Base-by-base conservation (phyloP, 2,797 vertebrate species). In the Meda fulgida region DNA sequence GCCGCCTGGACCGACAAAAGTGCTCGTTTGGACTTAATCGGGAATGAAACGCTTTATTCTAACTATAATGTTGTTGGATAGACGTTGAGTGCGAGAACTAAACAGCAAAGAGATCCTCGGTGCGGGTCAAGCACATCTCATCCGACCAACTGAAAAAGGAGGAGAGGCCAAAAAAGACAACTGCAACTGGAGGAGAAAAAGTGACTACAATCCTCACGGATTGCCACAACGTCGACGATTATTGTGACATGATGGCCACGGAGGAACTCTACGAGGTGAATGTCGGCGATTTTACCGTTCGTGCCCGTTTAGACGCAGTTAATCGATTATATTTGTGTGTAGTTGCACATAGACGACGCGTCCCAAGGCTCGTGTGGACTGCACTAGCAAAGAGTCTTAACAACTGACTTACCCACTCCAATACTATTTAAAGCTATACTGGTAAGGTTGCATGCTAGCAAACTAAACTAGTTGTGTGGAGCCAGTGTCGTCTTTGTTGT, bases 191-290 rank as follows among this genome's bases (percentile, higher is more conserved):
- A 75, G 67, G 46, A 75, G 46, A 77, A 81, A 83, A 87, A 84
- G 81, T 84, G 82, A 76, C 78, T 81, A 66, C 85, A 79, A 78
- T 86, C 80, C 53, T 71, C 72, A 51, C 86, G 80, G 85, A 86
- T 88, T 88, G 78, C 80, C 79, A 34, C 83, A 85, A 76, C 83
- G 84, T 71, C 85, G 88, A 86, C 53, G 31, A 67, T 76, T 31
- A 85, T 80, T 81, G 87, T 87, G 85, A 80, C 86, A 84, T 81
- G 88, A 95, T 95, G 94, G 94, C 94, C 79, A 93, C 94, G 55
- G 94, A 95, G 80, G 93, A 95, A 86, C 91, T 95, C 19, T 95
- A 94, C 84, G 94, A 95, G 94, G 94, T 95, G 87, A 92, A 67
- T 87, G 7, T 86, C 38, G 38, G 72, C 7, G 79, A 38, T 81